A percentile compares a stretch with the other conserved stretches of the same genome.
Evolutionary conservation across 1,140 invertebrate genomes (phyloP).

Genomic region (Drosophila persimilis): DNA sequence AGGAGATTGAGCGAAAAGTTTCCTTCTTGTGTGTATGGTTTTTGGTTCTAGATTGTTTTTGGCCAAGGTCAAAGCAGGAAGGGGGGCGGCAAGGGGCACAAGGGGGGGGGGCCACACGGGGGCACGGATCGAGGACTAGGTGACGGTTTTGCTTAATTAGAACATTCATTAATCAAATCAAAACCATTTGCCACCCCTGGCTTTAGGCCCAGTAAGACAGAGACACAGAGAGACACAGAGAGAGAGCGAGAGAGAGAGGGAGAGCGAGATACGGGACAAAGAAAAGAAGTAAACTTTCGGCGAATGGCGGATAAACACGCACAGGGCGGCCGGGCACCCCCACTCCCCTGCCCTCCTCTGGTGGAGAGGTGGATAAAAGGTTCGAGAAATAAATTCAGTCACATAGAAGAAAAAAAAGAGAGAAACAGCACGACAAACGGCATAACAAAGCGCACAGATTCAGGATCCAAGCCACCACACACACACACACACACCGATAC

Average conservation of each 20-base stretch:
- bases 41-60: constrained; percentile 57
- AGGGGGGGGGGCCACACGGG: constrained; percentile 11
- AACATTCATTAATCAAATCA: constrained; percentile 83
- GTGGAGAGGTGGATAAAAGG: constrained; percentile 12
- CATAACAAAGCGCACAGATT: constrained; percentile 79
- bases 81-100: constrained; percentile 25
- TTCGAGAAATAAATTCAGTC: constrained; percentile 73
- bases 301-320: constrained; percentile 73
- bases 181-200: constrained; percentile 81
- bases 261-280: background rate
- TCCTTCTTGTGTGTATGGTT: constrained; percentile 4
- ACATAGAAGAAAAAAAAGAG: constrained; percentile 38
- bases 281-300: constrained; percentile 67
- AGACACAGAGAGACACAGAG: constrained; percentile 12
- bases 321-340: constrained; percentile 33
- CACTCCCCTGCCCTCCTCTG: too few relatives aligned
- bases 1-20: constrained; percentile 14
- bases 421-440: constrained; percentile 61
- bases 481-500: constrained; percentile 9
- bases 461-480: constrained; percentile 12
- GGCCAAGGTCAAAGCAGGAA: constrained; percentile 70
- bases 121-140: constrained; percentile 51
- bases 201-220: constrained; percentile 38
- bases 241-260: constrained; percentile 21
- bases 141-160: constrained; percentile 82